Base-by-base conservation (phyloP, 2,888 invertebrate genomes). In the Clunio marinus region DNA sequence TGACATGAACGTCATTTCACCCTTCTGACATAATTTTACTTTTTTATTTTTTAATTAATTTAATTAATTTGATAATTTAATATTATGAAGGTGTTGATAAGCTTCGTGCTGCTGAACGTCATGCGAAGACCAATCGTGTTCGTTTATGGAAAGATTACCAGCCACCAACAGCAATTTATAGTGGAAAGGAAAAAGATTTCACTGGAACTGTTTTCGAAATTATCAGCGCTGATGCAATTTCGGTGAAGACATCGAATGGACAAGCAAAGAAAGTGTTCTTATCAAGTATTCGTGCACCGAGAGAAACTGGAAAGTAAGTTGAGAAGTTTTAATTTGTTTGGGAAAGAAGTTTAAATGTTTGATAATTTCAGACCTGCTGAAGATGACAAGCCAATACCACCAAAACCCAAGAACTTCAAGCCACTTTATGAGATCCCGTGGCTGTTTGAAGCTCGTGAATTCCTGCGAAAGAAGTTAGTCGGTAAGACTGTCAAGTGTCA, bases 391-490 rank as follows among this genome's bases (percentile, higher is more conserved):
- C 75, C 46, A 17, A 80, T 82, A n/a, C 80, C 84, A 0, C 84
- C 85, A 13, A 83, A 87, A 70, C 83, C 87, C 2, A 90, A 89
- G 78, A 87, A 87, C 70, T 91, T 86, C 77, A 88, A 94, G 74
- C 95, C 97, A 0, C 83, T 99, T 0, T 99, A 98, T 77, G 99
- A 99, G 77, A 91, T 98, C 75, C 99, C 99, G 1, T 96, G 92
- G 86, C 93, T 99, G 94, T 97, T 91, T 77, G 99, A 99, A 78
- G 96, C 97, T 0, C 86, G 99, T 66, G 99, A 99, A 80, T 98
- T 92, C 77, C 82, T 99, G 37, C 85, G 99, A 51, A 97, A 96
- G 77, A 95, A 96, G 76, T 82, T 99, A 13, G 88, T 99, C 74
- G 95, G 96, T 62, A 98, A 98, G 78, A 93, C 90, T 78, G 93